A percentile compares a stretch with the other conserved stretches of the same genome.
These are phyloP conservation scores for Ibidorhyncha struthersii DNA, from an alignment of 2,113 vertebrate genomes.

Conservation along the genomic window DNA sequence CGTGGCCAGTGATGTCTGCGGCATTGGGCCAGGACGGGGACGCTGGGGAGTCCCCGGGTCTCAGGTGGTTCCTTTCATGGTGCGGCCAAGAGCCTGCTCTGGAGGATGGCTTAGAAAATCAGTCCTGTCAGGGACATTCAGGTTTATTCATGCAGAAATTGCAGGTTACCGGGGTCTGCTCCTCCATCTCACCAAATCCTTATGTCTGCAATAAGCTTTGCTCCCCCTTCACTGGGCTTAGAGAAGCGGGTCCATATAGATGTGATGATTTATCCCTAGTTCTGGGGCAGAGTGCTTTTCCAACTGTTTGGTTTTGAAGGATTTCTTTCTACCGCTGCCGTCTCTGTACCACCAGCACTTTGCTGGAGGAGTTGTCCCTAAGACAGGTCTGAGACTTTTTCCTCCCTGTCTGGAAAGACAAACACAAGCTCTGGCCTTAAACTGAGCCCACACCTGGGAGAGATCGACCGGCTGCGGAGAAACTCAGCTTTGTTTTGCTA, in stretches of 20 bases:
- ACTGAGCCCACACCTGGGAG: not conserved
- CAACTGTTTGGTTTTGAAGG: not conserved
- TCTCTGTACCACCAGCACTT: not conserved
- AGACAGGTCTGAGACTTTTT: not conserved
- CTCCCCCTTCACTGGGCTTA: not conserved
- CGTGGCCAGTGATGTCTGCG: accelerated
- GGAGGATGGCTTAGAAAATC: not conserved
- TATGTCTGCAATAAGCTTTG: not conserved
- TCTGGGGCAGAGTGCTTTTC: not conserved
- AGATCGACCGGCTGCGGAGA: not conserved
- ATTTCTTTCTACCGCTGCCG: not conserved
- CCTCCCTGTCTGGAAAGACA: not conserved
- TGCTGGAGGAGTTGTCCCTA: not conserved
- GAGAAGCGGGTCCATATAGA: not conserved
- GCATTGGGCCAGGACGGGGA: not conserved
- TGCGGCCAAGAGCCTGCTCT: not conserved
- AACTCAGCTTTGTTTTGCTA: not conserved
- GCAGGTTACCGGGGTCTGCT: not conserved
- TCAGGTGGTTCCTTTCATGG: not conserved
- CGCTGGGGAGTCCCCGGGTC: accelerated
- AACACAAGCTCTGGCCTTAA: not conserved
- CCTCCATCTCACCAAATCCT: not conserved
- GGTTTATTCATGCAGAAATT: not conserved
- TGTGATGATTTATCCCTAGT: not conserved
- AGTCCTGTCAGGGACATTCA: not conserved